phyloP scores from a whole-genome alignment of 2,797 vertebrate species.

The Sebastiscus tertius region DNA sequence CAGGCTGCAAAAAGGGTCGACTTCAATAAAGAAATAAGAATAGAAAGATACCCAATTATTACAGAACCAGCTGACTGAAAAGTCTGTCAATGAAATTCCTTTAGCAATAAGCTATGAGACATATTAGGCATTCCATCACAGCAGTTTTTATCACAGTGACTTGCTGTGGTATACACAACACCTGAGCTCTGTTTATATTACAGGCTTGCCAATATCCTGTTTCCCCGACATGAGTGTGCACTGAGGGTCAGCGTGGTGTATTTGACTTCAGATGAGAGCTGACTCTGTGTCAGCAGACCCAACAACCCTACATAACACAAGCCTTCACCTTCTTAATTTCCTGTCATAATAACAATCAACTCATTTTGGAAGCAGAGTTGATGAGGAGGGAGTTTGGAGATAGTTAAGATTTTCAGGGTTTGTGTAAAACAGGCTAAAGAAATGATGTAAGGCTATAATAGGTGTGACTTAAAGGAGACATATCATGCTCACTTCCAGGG shows the following conservation, averaged over 20 bases:
- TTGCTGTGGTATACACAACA: conserved; percentile 30
- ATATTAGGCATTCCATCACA: conserved; percentile 23
- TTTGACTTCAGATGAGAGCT: conserved; percentile 45
- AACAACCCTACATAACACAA: conserved; percentile 14
- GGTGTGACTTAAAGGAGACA: neutral
- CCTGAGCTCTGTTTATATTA: conserved; percentile 56
- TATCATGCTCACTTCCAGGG: neutral
- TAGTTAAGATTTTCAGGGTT: neutral
- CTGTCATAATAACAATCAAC: conserved; percentile 36
- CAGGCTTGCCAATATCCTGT: conserved; percentile 66
- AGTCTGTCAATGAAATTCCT: neutral
- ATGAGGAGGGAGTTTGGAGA: neutral
- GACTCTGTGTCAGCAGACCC: conserved; percentile 36
- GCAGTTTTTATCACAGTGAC: conserved; percentile 19
- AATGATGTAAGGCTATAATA: neutral
- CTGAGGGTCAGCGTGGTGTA: conserved; percentile 27
- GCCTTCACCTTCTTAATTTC: conserved; percentile 44
- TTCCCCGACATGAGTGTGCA: conserved; percentile 22
- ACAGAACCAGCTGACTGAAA: neutral
- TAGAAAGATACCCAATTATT: neutral
- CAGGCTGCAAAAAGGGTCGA: neutral
- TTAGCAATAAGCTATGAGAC: neutral
- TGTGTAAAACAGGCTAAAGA: neutral
- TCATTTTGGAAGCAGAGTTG: neutral
- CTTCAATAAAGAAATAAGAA: neutral